phyloP scores from a whole-genome alignment of 2,888 invertebrate genomes.

The Odontocerum albicorne region DNA sequence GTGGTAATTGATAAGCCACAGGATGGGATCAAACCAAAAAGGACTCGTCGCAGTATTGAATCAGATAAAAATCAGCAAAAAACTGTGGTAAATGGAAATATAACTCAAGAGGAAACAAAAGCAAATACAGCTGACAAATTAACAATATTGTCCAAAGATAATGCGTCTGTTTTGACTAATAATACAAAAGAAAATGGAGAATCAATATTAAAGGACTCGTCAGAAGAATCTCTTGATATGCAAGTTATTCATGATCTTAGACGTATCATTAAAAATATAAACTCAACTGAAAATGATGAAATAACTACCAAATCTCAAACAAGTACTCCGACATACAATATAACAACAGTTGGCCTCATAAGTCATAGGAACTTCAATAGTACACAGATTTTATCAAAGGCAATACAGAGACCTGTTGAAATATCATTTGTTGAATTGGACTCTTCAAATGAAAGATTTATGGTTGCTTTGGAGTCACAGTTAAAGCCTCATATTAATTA shows the following conservation, averaged over 20 bases:
- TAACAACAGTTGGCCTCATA: background rate
- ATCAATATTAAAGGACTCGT: too few relatives aligned
- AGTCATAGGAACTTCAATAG: too few relatives aligned
- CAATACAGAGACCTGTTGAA: conserved; percentile 15
- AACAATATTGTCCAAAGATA: too few relatives aligned
- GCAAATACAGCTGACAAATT: background rate
- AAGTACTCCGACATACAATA: background rate
- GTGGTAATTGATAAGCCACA: conserved; percentile 30
- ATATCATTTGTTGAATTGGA: conserved; percentile 28
- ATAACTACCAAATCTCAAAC: background rate
- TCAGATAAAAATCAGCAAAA: background rate
- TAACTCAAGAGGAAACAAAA: background rate
- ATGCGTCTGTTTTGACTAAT: too few relatives aligned
- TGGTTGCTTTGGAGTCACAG: conserved; percentile 45
- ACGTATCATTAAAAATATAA: background rate
- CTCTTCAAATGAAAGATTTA: conserved; percentile 45
- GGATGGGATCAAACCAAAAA: background rate
- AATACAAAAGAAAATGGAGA: too few relatives aligned
- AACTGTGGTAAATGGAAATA: background rate
- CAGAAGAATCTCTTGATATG: too few relatives aligned
- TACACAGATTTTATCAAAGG: conserved; percentile 1
- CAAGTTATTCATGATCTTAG: too few relatives aligned
- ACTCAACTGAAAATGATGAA: background rate
- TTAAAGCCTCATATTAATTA: conserved; percentile 56
- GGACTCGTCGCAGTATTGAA: background rate